Percentiles rank a stretch among this genome's conserved stretches.
Evolutionary conservation across 2,888 invertebrate genomes (phyloP).

Genomic region (Hofmannophila pseudospretella): DNA sequence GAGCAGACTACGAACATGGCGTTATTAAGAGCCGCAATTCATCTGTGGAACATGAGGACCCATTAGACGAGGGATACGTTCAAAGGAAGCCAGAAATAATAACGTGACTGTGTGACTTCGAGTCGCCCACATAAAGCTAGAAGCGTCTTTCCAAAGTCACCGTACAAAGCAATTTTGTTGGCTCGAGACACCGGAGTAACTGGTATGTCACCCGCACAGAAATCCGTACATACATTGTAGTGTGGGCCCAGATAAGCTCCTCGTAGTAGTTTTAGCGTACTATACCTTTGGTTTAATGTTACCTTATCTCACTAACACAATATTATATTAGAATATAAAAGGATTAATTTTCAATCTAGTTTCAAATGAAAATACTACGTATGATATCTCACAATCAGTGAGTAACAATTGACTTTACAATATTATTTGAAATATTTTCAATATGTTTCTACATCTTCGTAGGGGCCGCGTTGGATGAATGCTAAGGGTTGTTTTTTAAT

Average conservation of each 20-base stretch:
- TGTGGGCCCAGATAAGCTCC: constrained; percentile 4
- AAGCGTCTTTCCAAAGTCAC: constrained; percentile 43
- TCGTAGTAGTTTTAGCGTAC: constrained; percentile 5
- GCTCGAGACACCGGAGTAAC: constrained; percentile 43
- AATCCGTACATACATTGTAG: constrained; percentile 24
- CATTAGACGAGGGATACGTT: constrained; percentile 18
- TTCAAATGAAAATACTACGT: too few species aligned
- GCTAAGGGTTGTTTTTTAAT: too few species aligned
- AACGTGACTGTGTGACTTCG: constrained; percentile 30
- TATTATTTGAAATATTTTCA: too few species aligned
- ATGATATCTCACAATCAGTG: too few species aligned
- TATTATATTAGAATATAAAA: neutral
- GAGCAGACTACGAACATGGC: constrained; percentile 5
- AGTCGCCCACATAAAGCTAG: constrained; percentile 42
- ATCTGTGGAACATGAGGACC: constrained; percentile 9
- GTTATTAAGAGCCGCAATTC: constrained; percentile 13
- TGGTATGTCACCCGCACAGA: constrained; percentile 48
- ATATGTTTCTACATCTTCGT: too few species aligned
- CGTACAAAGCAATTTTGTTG: constrained; percentile 60
- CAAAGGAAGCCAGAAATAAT: constrained; percentile 36
- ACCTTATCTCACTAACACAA: constrained; percentile 7
- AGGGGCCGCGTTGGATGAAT: too few species aligned
- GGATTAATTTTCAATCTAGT: neutral
- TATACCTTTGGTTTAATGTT: constrained; percentile 2
- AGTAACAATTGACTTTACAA: too few species aligned